These are phyloP conservation scores for Drosophila paulistorum DNA, from an alignment of 1,140 invertebrate species.

Conservation along the genomic window DNA sequence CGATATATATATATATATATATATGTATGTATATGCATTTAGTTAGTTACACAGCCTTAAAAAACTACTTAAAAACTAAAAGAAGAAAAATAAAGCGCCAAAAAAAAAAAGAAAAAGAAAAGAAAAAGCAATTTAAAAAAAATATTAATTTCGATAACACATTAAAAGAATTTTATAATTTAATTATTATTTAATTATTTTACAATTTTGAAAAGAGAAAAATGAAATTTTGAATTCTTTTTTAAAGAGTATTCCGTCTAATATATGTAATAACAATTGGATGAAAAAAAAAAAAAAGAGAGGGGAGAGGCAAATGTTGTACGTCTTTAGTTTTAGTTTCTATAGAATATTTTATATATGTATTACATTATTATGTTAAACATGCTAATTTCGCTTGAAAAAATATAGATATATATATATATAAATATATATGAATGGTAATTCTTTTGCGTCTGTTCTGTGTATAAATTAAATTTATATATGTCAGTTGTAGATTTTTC, in stretches of 20 bases:
- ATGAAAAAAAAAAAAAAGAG: constrained; percentile 41
- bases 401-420: constrained; percentile 60
- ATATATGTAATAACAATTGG: constrained; percentile 41
- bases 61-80: constrained; percentile 72
- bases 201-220: constrained; percentile 31
- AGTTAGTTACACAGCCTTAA: constrained; percentile 81
- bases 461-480: constrained; percentile 74
- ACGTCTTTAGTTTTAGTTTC: constrained; percentile 61
- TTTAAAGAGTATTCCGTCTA: constrained; percentile 53
- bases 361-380: constrained; percentile 53
- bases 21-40: constrained; percentile 27
- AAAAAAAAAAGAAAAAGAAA: constrained; percentile 31
- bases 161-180: constrained; percentile 34
- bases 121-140: constrained; percentile 24
- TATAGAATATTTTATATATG: constrained; percentile 42
- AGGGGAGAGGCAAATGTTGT: constrained; percentile 30
- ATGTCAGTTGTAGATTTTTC: constrained; percentile 43
- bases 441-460: constrained; percentile 26
- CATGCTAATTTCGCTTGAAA: constrained; percentile 72
- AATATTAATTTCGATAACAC: constrained; percentile 19
- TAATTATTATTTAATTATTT: constrained; percentile 14
- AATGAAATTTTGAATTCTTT: constrained; percentile 17
- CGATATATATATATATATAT: constrained; percentile 33
- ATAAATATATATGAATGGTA: constrained; percentile 35
- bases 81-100: constrained; percentile 48